These are phyloP conservation scores for Ctenoplectra terminalis DNA, from an alignment of 1,140 invertebrate genomes.

Conservation along the genomic window DNA sequence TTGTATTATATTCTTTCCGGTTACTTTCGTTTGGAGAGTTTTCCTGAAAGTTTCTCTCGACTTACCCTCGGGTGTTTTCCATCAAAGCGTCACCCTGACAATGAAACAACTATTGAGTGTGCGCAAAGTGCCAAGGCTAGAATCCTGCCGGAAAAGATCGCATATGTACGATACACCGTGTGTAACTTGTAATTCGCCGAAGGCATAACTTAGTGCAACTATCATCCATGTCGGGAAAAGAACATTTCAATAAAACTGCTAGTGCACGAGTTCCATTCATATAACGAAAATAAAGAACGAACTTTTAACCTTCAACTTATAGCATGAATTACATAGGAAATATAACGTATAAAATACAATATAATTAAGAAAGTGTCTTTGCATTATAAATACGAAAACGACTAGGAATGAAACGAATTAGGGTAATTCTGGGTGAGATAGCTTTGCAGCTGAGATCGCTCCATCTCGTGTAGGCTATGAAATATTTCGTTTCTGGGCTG, in stretches of 20 bases:
- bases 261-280: too few relatives aligned
- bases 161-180: neutral
- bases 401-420: too few relatives aligned
- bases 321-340: too few relatives aligned
- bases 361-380: too few relatives aligned
- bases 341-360: too few relatives aligned
- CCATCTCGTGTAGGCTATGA: too few relatives aligned
- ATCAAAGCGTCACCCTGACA: constrained; percentile 59
- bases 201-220: constrained; percentile 42
- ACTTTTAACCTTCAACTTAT: too few relatives aligned
- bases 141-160: neutral
- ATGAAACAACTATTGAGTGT: constrained; percentile 59
- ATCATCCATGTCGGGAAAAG: neutral
- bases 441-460: too few relatives aligned
- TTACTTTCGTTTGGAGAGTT: constrained; percentile 25
- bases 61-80: constrained; percentile 54
- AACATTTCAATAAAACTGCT: neutral
- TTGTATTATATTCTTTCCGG: constrained; percentile 21
- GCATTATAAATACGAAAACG: too few relatives aligned
- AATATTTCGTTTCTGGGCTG: too few relatives aligned
- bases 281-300: too few relatives aligned
- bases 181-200: constrained; percentile 47
- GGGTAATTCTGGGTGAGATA: too few relatives aligned
- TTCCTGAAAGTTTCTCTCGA: constrained; percentile 35
- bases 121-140: constrained; percentile 52